A percentile compares a stretch with the other conserved stretches of the same genome.
Conservation (phyloP, 2,888 invertebrate species). For the Cephus runcator region DNA sequence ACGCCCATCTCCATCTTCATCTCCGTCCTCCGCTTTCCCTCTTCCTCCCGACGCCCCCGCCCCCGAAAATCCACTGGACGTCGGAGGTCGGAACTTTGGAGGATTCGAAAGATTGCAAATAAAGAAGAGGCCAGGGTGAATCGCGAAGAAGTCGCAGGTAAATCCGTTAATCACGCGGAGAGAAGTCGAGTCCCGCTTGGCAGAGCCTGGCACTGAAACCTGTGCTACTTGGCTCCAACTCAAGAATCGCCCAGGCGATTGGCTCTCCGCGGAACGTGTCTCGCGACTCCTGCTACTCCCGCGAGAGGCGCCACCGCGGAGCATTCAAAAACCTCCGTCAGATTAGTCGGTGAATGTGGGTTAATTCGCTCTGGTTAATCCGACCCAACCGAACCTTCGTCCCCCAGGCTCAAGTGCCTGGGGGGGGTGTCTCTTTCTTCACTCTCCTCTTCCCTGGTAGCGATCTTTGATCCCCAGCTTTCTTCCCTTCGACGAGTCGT, state of each 20-base stretch:
- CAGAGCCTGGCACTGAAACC: conserved; percentile 15
- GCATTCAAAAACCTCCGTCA: conserved; percentile 26
- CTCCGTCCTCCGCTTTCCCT: background rate
- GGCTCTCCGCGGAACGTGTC: background rate
- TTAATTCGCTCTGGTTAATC: conserved; percentile 32
- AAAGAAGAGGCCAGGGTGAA: too few species aligned
- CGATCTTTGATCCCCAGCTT: too few species aligned
- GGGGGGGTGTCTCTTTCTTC: too few species aligned
- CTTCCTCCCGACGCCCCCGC: background rate
- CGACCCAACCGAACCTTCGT: conserved; percentile 16
- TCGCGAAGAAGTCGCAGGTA: background rate
- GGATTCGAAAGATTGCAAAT: too few species aligned
- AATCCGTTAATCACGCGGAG: conserved; percentile 6
- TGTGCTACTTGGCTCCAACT: conserved; percentile 44
- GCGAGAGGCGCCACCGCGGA: conserved; percentile 5
- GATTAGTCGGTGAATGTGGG: conserved; percentile 35
- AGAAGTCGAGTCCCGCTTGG: conserved; percentile 19
- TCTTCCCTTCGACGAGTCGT: too few species aligned
- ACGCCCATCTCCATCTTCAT: too few species aligned
- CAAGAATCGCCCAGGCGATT: conserved; percentile 22
- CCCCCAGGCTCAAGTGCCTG: background rate
- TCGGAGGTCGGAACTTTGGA: too few species aligned
- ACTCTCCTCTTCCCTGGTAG: too few species aligned
- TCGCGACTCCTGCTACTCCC: background rate
- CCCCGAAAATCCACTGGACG: too few species aligned